A percentile compares a stretch with the other conserved stretches of the same genome.
Evolutionary conservation across 1,140 invertebrate genomes (phyloP).

Genomic region (Heterodera carotae): DNA sequence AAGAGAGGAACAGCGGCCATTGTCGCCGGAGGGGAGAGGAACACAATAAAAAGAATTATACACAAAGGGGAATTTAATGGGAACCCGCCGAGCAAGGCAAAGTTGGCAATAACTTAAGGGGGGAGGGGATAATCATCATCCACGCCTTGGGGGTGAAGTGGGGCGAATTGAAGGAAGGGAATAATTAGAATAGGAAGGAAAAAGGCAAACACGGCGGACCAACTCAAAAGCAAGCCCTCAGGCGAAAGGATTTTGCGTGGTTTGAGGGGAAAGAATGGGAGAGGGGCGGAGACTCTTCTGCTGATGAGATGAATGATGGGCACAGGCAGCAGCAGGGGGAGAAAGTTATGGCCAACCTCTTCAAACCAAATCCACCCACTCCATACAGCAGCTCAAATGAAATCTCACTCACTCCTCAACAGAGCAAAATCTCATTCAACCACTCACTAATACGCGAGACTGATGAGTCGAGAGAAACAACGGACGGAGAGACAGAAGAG

Average conservation of each 20-base stretch:
- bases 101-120: neutral
- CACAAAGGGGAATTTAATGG: neutral
- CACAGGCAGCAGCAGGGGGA: no score
- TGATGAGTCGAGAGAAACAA: neutral
- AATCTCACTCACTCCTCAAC: neutral
- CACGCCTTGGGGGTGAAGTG: neutral
- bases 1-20: neutral
- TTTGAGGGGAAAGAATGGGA: no score
- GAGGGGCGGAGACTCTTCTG: neutral
- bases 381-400: neutral
- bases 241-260: neutral
- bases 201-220: neutral
- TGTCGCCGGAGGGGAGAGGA: neutral
- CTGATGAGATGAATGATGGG: neutral
- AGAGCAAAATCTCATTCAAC: constrained; percentile 2
- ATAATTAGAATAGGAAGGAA: constrained; percentile 17
- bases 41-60: neutral
- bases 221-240: neutral
- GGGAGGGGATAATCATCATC: neutral
- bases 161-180: constrained; percentile 2
- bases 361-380: no score
- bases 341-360: neutral
- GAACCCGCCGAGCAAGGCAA: neutral
- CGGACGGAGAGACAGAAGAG: neutral
- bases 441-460: no score